Evolutionary conservation across 2,888 invertebrate genomes (phyloP), one percentile per base, ranked within the genome.

Genomic region (Augochlorella aurata): DNA sequence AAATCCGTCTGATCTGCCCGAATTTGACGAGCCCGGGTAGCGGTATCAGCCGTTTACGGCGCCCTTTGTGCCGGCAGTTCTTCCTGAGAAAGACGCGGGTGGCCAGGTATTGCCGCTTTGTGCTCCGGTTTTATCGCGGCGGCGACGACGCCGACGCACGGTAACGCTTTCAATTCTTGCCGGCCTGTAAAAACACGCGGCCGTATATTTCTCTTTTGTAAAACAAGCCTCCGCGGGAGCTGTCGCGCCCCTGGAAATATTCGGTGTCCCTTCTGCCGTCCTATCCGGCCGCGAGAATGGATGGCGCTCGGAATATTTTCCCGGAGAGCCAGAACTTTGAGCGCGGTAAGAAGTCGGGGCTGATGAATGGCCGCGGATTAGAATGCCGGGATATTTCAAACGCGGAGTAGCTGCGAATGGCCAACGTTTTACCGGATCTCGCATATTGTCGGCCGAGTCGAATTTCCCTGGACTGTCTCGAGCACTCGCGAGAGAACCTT

Each of bases 161-260:
- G 68, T 49, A 47, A 44, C 45, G 66, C 69, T 52, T 69, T 77
- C 82, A 49, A 77, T 82, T 77, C 77, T 77, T 74, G 44, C 44
- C 0, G n/a, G 14, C 47, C 54, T 21, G 79, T 73, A 83, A 75
- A 77, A 75, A 54, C 77, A 58, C 75, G 52, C 21, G 29, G 47
- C 63, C 63, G 77, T 72, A 82, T 72, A 82, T 72, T 70, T 69
- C 65, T 61, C 67, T 29, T 58, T 61, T 63, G 63, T 65, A 71
- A 45, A 76, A 52, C 63, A 50, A 16, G 29, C 44, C 77, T 47
- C 5, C 5, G 14, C 7, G 74, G 24, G 82, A 67, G 47, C 38
- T n/a, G 65, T 65, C 44, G n/a, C 65, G n/a, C 38, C 10, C 65
- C 44, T 44, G n/a, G 7, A 65, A 65, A 65, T 65, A 44, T 65